Evolutionary conservation across 1,140 invertebrate genomes (phyloP).

Genomic region (Drosophila simulans): DNA sequence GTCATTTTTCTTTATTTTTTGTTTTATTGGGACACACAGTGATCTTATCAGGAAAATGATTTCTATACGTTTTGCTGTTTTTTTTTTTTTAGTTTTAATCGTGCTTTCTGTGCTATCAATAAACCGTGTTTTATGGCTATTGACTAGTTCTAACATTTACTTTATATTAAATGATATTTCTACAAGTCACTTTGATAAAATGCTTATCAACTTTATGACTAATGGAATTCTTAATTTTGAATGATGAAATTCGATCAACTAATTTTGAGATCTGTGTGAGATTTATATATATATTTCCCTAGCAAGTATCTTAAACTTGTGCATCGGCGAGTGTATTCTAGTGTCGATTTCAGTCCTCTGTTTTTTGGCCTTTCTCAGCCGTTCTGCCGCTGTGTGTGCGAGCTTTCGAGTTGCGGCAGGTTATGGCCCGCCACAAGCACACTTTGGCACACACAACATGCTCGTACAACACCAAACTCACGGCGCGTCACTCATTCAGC

Average conservation of each 20-base stretch:
- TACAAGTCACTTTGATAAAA: constrained; percentile 26
- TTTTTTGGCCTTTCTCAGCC: constrained; percentile 6
- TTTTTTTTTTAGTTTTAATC: not conserved
- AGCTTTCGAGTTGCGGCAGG: constrained; percentile 72
- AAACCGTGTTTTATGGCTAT: constrained; percentile 12
- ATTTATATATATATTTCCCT: not conserved
- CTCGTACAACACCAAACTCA: not conserved
- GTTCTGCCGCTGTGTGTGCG: constrained; percentile 20
- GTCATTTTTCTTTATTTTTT: constrained; percentile 5
- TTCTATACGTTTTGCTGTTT: constrained; percentile 19
- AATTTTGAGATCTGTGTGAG: too few species aligned
- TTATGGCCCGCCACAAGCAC: constrained; percentile 64
- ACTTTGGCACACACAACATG: constrained; percentile 22
- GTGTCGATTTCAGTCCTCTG: constrained; percentile 2
- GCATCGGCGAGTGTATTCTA: constrained; percentile 15
- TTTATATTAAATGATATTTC: not conserved
- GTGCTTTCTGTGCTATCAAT: not conserved
- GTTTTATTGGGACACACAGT: not conserved
- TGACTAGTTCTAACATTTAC: constrained; percentile 7
- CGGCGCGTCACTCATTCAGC: constrained; percentile 33
- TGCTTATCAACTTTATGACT: constrained; percentile 12
- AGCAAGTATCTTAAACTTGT: not conserved
- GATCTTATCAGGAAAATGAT: constrained; percentile 8
- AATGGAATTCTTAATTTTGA: not conserved
- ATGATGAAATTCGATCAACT: not conserved